Conservation (phyloP, 2,797 vertebrate species). For the Prunella strophiata region DNA sequence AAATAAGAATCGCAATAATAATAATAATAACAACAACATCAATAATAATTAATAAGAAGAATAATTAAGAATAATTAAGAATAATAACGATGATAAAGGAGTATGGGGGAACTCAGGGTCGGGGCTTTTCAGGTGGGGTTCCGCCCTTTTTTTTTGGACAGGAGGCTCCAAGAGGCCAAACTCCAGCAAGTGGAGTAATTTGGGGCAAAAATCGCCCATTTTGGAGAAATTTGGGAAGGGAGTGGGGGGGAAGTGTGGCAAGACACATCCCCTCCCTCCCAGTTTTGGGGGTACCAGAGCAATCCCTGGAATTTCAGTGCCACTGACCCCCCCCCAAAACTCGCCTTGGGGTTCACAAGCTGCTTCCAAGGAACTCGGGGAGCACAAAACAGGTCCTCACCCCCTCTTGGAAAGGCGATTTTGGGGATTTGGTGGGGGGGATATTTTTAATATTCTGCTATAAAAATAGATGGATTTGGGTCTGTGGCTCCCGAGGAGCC, state of each 20-base stretch:
- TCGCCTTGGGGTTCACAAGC: neutral
- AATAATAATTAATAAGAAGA: neutral
- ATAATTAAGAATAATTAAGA: neutral
- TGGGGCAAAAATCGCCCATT: neutral
- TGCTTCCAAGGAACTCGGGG: neutral
- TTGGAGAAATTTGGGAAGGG: neutral
- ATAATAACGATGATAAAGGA: neutral
- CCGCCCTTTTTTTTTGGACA: neutral
- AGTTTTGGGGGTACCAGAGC: neutral
- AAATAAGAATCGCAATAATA: neutral
- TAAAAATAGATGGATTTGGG: constrained; percentile 41
- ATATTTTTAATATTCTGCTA: neutral
- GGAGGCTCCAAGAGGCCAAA: neutral
- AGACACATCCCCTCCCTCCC: neutral
- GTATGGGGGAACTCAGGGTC: neutral
- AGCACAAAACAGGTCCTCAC: neutral
- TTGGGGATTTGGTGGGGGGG: neutral
- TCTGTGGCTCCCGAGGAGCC: neutral
- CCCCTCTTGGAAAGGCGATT: neutral
- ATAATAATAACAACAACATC: neutral
- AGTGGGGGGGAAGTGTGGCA: neutral
- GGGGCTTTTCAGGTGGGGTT: neutral
- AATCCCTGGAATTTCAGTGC: neutral
- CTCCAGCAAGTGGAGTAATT: neutral
- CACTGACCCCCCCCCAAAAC: rapidly evolving